Conservation (phyloP, 2,113 vertebrate genomes). For the Procapra przewalskii region DNA sequence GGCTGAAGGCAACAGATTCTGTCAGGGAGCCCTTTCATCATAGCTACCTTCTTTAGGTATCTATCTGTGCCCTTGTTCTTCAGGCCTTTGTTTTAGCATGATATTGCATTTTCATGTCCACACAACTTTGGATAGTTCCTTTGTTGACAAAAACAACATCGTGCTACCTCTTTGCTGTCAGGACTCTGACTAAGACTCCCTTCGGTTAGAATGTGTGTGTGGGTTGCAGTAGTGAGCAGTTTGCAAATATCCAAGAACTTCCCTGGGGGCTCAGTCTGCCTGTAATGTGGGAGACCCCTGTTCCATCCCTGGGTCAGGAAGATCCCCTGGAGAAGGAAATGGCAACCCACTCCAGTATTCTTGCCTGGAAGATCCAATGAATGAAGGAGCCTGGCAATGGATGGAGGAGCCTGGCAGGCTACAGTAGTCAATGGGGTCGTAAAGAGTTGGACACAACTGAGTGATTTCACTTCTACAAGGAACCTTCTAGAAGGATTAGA, state of each 20-base stretch:
- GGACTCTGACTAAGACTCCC: background rate
- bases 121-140: background rate
- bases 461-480: background rate
- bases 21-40: background rate
- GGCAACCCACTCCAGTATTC: background rate
- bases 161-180: background rate
- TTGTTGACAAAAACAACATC: background rate
- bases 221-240: background rate
- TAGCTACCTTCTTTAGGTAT: background rate
- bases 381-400: background rate
- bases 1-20: background rate
- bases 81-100: background rate
- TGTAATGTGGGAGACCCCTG: background rate
- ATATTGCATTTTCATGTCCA: background rate
- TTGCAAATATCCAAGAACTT: background rate
- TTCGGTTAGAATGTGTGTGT: background rate
- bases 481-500: background rate
- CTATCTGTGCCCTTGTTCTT: background rate
- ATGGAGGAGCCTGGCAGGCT: background rate
- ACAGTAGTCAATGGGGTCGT: background rate
- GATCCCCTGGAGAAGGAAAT: background rate
- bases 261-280: background rate
- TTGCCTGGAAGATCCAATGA: background rate
- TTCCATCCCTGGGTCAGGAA: rapidly evolving
- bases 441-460: background rate